Evolutionary conservation across 2,888 invertebrate genomes (phyloP).

Genomic region (Amphiduros pacificus): DNA sequence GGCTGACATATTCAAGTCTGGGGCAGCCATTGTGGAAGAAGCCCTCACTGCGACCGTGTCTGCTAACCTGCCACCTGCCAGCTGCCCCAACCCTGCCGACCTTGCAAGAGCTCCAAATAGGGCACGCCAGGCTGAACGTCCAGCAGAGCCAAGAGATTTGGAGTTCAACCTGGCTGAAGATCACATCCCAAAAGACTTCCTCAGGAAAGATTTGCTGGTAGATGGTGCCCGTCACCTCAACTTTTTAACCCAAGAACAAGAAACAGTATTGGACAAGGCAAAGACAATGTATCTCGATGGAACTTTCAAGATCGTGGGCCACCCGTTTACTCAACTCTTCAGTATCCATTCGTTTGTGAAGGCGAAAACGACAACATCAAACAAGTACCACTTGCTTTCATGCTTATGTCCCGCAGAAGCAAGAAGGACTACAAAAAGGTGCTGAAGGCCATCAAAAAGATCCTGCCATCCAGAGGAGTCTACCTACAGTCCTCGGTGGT

Average conservation of each 20-base stretch:
- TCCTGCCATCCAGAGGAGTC: too few species aligned
- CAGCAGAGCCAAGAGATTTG: background rate
- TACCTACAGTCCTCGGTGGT: background rate
- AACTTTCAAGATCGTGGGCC: slow-evolving; percentile 21
- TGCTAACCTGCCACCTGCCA: background rate
- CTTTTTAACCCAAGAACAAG: slow-evolving; percentile 10
- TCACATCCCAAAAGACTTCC: slow-evolving; percentile 8
- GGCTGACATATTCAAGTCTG: background rate
- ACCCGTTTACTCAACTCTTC: slow-evolving; percentile 21
- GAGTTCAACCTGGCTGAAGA: background rate
- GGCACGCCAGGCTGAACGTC: background rate
- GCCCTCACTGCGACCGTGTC: background rate
- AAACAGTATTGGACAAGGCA: background rate
- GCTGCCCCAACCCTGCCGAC: background rate
- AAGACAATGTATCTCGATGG: slow-evolving; percentile 19
- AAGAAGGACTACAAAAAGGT: too few species aligned
- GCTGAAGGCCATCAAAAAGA: too few species aligned
- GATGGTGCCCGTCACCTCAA: slow-evolving; percentile 16
- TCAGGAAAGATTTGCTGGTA: background rate
- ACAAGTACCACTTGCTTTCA: slow-evolving; percentile 23
- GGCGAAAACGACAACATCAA: too few species aligned
- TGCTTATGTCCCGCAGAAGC: too few species aligned
- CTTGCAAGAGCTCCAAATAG: background rate
- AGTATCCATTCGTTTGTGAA: slow-evolving; percentile 17
- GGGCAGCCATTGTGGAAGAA: background rate